Evolutionary conservation across 2,113 vertebrate genomes (phyloP), one percentile per base, ranked within the genome.

Genomic region (Candoia aspera): DNA sequence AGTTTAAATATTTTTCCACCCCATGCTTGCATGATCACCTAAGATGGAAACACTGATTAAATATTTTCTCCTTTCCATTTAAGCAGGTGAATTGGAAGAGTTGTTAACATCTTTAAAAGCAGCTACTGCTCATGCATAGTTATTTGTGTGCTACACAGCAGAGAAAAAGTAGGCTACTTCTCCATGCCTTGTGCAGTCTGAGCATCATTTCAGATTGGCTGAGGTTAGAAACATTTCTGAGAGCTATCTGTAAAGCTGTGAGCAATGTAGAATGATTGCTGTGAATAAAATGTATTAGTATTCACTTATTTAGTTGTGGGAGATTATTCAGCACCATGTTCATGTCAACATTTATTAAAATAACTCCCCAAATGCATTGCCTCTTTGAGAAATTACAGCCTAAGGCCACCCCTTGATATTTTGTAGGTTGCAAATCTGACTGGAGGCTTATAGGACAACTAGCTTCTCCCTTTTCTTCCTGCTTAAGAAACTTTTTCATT

Each of bases 141-240:
- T 62, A 15, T 53, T 88, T 92, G 92, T 88, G 94, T 60, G 17
- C 24, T 86, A 79, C 2, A 4, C 89, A 85, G 93, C 91, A 49
- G 19, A 60, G 0, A 60, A 90, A 73, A 8, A 92, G 1, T 0
- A 85, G 58, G 8, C 1, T 87, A 33, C 92, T 92, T 1, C 0
- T 0, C 0, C 1, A 46, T 85, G 90, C 64, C 55, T 86, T 11
- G 0, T 4, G 89, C 0, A 91, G 90, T 93, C 95, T 95, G 95
- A 95, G 95, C 95, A 92, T 95, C 54, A 42, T 55, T 86, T 95
- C 94, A 94, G 96, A 96, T 95, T 96, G 95, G 92, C 93, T 0
- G 26, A 87, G 73, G 73, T 60, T 23, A 64, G 49, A 84, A n/a
- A 53, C 55, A 60, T 91, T 89, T 53, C 73, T 68, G 0, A 0